Evolutionary conservation across 2,797 vertebrate species (phyloP).

Genomic region (Tenualosa thibaudeaui): DNA sequence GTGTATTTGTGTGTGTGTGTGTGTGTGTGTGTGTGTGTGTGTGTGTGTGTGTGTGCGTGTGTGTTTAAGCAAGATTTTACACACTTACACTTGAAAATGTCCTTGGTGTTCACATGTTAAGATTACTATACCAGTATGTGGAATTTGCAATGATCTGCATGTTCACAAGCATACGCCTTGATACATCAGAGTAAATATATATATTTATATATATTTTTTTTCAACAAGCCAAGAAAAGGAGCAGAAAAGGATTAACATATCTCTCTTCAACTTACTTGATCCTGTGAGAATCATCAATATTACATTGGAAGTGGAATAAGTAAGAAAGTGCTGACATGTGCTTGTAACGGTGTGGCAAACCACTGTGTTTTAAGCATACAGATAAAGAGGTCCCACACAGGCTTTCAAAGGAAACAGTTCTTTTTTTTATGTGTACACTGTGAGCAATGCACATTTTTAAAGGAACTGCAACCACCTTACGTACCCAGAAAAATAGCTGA

Average conservation of each 20-base stretch:
- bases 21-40: background rate
- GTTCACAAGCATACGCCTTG: conserved; percentile 71
- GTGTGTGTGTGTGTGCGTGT: background rate
- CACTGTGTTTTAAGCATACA: conserved; percentile 74
- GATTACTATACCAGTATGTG: conserved; percentile 39
- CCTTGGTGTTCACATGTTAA: conserved; percentile 72
- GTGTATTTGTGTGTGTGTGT: background rate
- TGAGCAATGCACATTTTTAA: conserved; percentile 36
- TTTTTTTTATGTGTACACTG: conserved; percentile 59
- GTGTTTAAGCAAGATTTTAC: background rate
- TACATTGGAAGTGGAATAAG: conserved; percentile 69
- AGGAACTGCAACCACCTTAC: conserved; percentile 11
- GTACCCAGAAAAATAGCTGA: background rate
- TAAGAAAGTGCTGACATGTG: conserved; percentile 77
- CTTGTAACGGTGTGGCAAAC: conserved; percentile 74
- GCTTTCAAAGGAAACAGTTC: conserved; percentile 74
- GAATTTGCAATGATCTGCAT: conserved; percentile 73
- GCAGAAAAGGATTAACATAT: conserved; percentile 79
- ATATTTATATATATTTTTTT: conserved; percentile 55
- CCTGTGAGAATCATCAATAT: conserved; percentile 85
- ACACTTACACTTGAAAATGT: conserved; percentile 44
- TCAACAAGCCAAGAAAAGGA: conserved; percentile 72
- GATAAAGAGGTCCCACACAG: conserved; percentile 75
- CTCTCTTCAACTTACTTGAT: conserved; percentile 81
- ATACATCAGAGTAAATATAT: conserved; percentile 77